These are phyloP conservation scores for Hydractinia symbiolongicarpus DNA, from an alignment of 30 jellyfish, hydroid and myxozoan species.

Conservation along the genomic window DNA sequence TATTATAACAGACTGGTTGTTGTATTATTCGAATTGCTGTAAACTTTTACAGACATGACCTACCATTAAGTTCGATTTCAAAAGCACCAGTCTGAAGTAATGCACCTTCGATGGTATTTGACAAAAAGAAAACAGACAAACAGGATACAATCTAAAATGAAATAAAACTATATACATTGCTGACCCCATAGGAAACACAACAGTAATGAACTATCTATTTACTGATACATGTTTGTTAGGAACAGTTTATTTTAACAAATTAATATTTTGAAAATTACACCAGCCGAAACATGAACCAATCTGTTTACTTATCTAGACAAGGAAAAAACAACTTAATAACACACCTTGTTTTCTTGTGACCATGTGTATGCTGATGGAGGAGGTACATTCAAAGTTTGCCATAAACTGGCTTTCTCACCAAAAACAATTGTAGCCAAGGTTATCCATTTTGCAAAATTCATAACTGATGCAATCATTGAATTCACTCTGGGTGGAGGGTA, in stretches of 20 bases:
- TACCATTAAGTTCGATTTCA: slow-evolving; percentile 87
- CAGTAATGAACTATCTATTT: too few relatives aligned
- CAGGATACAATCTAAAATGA: slow-evolving; percentile 82
- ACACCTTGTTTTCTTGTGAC: slow-evolving; percentile 93
- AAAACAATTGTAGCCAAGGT: slow-evolving; percentile 53
- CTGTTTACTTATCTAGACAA: too few relatives aligned
- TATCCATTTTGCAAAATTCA: slow-evolving; percentile 60
- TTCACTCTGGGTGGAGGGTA: slow-evolving; percentile 88
- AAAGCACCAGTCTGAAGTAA: slow-evolving; percentile 98
- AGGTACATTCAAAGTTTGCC: slow-evolving; percentile 56
- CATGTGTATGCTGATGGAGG: slow-evolving; percentile 80
- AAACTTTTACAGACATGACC: not conserved
- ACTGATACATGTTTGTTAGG: too few relatives aligned
- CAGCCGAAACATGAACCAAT: too few relatives aligned
- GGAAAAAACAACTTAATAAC: not conserved
- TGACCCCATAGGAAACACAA: too few relatives aligned
- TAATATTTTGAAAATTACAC: too few relatives aligned
- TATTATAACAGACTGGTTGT: too few relatives aligned
- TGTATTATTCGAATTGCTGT: too few relatives aligned
- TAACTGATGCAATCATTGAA: slow-evolving; percentile 56
- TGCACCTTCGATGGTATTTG: slow-evolving; percentile 82
- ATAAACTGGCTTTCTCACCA: slow-evolving; percentile 52
- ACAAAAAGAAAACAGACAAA: slow-evolving; percentile 63
- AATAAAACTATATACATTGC: not conserved
- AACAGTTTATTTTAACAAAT: too few relatives aligned